Evolutionary conservation across 1,140 invertebrate species (phyloP).

Genomic region (Oscheius sp.): DNA sequence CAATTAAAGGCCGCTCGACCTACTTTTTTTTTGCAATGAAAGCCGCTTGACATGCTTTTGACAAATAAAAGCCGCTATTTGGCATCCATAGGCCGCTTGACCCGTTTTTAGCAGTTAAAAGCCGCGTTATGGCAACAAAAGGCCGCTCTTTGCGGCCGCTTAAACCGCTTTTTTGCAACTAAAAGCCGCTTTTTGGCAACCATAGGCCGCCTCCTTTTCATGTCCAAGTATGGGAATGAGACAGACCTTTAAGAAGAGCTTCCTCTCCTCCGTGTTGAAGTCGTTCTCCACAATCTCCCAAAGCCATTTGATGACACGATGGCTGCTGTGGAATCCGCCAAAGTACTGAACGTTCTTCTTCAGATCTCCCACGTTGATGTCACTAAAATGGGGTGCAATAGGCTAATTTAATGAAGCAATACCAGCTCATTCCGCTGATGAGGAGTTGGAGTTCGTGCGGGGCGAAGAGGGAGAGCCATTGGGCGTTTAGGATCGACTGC

Average conservation of each 20-base stretch:
- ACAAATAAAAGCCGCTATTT: too few species aligned
- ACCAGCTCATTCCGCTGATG: conserved; percentile 63
- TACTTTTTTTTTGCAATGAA: too few species aligned
- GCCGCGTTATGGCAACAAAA: too few species aligned
- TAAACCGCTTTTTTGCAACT: neutral
- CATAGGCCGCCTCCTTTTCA: too few species aligned
- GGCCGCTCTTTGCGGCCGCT: too few species aligned
- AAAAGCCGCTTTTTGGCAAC: neutral
- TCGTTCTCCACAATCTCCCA: conserved; percentile 97
- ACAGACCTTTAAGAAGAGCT: conserved; percentile 81
- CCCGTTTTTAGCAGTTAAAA: too few species aligned
- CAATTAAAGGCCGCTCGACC: too few species aligned
- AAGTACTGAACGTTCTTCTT: conserved; percentile 87
- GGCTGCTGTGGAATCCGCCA: conserved; percentile 97
- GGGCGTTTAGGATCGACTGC: conserved; percentile 85
- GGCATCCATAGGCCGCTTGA: too few species aligned
- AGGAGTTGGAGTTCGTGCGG: conserved; percentile 79
- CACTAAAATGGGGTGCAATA: conserved; percentile 30
- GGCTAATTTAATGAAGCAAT: too few species aligned
- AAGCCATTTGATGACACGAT: conserved; percentile 93
- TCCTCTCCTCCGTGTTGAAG: conserved; percentile 83
- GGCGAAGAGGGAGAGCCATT: conserved; percentile 92
- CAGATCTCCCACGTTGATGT: conserved; percentile 55
- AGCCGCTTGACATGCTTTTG: too few species aligned
- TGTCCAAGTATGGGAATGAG: too few species aligned